These are phyloP conservation scores for Proctacanthus coquilletti DNA, from an alignment of 1,140 invertebrate genomes.

Conservation along the genomic window DNA sequence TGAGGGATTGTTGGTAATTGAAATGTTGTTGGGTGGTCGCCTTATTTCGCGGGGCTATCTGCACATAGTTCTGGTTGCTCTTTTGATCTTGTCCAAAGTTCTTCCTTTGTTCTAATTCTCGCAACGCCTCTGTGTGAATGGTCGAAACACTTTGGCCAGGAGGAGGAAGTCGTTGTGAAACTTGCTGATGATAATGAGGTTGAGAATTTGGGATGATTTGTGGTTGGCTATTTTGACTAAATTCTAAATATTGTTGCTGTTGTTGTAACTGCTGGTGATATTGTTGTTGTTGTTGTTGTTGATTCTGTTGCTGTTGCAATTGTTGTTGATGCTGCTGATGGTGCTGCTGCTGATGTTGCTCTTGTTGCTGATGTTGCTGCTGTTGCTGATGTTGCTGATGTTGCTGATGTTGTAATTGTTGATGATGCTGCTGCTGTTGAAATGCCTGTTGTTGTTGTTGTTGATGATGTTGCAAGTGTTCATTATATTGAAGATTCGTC, in stretches of 20 bases:
- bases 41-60: background rate
- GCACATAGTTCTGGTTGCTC: background rate
- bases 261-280: slow-evolving; percentile 17
- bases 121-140: slow-evolving; percentile 25
- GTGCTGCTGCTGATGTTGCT: slow-evolving; percentile 9
- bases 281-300: slow-evolving; percentile 20
- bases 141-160: slow-evolving; percentile 23
- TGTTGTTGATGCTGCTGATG: too few species aligned
- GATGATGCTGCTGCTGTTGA: too few species aligned
- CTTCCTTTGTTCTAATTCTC: slow-evolving; percentile 24
- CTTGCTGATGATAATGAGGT: slow-evolving; percentile 2
- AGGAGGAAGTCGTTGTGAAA: slow-evolving; percentile 6
- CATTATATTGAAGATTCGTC: slow-evolving; percentile 13
- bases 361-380: slow-evolving; percentile 18
- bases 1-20: slow-evolving; percentile 11
- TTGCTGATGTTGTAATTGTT: too few species aligned
- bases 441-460: slow-evolving; percentile 15
- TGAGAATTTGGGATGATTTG: slow-evolving; percentile 5
- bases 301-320: slow-evolving; percentile 25
- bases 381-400: slow-evolving; percentile 12
- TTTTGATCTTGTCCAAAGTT: too few species aligned
- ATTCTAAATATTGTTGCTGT: slow-evolving; percentile 16
- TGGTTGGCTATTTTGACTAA: background rate
- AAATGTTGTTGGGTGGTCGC: slow-evolving; percentile 6
- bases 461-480: slow-evolving; percentile 23